Evolutionary conservation across 2,888 invertebrate species (phyloP), one percentile per base, ranked within the genome.

Genomic region (Acanthosepion esculentum): DNA sequence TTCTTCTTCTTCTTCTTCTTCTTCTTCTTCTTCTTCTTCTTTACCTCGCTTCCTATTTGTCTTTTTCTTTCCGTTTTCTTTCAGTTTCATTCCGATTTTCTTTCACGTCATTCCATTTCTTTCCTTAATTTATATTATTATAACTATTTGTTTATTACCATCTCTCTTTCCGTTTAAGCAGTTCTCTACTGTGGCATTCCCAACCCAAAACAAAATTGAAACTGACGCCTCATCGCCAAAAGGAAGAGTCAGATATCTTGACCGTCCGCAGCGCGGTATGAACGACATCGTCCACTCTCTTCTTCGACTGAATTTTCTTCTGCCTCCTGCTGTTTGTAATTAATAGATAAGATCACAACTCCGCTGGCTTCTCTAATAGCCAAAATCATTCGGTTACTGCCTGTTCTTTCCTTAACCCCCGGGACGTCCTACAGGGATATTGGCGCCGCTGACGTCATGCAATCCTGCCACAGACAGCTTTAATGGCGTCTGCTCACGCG

Each of bases 281-380:
- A 78, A 33, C 33, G 78, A 78, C 33, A 5, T 15, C 29, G n/a
- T 29, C 78, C 78, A n/a, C 4, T 78, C 10, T n/a, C 12, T n/a
- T 33, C 6, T 18, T 3, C 78, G n/a, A 10, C 78, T 15, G 20
- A 12, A 0, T 15, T 15, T 78, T 78, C 33, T 15, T 33, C 15
- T 8, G 2, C 10, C 78, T 12, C 78, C 78, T 33, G n/a, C 78
- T 78, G n/a, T 78, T 78, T n/a, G 78, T 78, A 78, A 78, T 78
- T 78, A 78, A 78, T 78, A 78, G 78, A 78, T 78, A 78, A 78
- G 78, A 78, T 78, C 78, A 78, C 78, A 78, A 78, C 78, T 78
- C 78, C n/a, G 78, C 33, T 78, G 78, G n/a, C 78, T 78, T 78
- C 78, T n/a, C 78, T 78, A 78, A 78, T 78, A 78, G 78, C 78